Evolutionary conservation across 2,888 invertebrate species (phyloP).

Genomic region (Caenorhabditis becei): DNA sequence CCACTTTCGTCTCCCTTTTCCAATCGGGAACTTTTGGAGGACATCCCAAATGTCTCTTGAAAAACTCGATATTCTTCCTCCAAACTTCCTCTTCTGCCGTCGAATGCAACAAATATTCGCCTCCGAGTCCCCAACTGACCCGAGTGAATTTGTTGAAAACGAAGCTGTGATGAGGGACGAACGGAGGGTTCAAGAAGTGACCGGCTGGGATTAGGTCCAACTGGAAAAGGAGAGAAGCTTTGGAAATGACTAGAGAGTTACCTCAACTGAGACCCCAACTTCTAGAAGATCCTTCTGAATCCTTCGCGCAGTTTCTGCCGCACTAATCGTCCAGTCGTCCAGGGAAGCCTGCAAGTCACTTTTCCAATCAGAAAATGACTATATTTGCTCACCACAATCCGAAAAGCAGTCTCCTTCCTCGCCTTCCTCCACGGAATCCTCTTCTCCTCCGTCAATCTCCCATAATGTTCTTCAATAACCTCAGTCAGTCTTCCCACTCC

Average conservation of each 20-base stretch:
- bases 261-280: slow-evolving; percentile 52
- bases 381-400: slow-evolving; percentile 11
- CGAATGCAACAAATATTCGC: slow-evolving; percentile 42
- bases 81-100: slow-evolving; percentile 54
- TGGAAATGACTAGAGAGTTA: not conserved
- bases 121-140: slow-evolving; percentile 49
- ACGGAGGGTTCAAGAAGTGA: slow-evolving; percentile 53
- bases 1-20: slow-evolving; percentile 9
- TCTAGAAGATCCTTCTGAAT: slow-evolving; percentile 16
- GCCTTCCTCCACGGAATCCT: slow-evolving; percentile 8
- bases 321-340: slow-evolving; percentile 11
- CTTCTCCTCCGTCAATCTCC: slow-evolving; percentile 2
- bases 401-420: slow-evolving; percentile 8
- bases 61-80: slow-evolving; percentile 53
- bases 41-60: slow-evolving; percentile 52
- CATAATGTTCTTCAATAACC: not conserved
- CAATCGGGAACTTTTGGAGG: slow-evolving; percentile 53
- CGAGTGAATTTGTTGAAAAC: slow-evolving; percentile 42
- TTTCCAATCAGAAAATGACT: too few species aligned
- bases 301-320: not conserved
- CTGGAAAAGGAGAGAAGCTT: slow-evolving; percentile 2
- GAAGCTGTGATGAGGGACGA: slow-evolving; percentile 40
- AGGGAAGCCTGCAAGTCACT: not conserved
- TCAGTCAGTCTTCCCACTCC: not conserved
- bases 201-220: slow-evolving; percentile 35